Conservation (phyloP, 2,797 vertebrate genomes). For the Molossus alvarezi region DNA sequence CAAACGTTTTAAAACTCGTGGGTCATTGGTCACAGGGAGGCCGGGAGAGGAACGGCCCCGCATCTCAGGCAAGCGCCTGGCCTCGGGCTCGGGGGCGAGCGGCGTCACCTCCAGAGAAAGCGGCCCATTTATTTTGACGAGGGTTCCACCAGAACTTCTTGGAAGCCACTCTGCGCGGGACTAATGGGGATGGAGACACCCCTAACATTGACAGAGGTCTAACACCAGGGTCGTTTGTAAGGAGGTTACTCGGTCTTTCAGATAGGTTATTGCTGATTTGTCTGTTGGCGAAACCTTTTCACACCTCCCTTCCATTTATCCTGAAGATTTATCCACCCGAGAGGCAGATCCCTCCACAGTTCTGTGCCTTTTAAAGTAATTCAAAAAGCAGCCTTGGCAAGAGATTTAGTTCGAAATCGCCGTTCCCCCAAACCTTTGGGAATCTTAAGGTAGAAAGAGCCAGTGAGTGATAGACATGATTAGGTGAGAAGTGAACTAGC, state of each 20-base stretch:
- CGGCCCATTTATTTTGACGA: background rate
- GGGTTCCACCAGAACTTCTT: background rate
- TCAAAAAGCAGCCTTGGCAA: slow-evolving; percentile 44
- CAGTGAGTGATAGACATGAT: background rate
- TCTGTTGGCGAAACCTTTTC: slow-evolving; percentile 66
- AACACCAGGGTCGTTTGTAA: background rate
- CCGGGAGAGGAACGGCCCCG: background rate
- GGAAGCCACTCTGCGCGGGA: background rate
- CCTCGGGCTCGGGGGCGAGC: background rate
- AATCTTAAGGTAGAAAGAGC: slow-evolving; percentile 22
- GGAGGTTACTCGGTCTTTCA: background rate
- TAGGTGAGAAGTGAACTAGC: background rate
- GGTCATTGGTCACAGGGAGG: background rate
- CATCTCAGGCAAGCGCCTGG: background rate
- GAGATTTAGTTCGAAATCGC: slow-evolving; percentile 53
- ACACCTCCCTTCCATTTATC: slow-evolving; percentile 9
- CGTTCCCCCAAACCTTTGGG: background rate
- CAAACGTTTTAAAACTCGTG: background rate
- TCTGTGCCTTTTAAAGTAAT: slow-evolving; percentile 58
- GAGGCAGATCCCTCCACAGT: background rate
- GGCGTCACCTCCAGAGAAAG: background rate
- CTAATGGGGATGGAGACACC: accelerated
- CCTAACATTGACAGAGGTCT: background rate
- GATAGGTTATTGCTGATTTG: slow-evolving; percentile 18
- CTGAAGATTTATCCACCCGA: slow-evolving; percentile 56